Conservation (phyloP, 2,888 invertebrate species). For the Drosophila borborema region DNA sequence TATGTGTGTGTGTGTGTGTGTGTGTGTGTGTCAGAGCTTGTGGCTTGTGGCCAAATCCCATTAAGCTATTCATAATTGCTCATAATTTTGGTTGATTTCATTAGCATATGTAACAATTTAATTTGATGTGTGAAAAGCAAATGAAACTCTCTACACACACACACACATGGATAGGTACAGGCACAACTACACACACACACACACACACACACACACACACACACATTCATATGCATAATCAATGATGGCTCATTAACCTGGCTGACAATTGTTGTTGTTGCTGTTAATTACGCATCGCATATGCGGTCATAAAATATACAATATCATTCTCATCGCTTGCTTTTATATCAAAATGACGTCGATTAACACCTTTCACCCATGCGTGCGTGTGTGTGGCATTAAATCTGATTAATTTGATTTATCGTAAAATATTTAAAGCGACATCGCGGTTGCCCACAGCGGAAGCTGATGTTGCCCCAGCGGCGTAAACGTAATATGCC, state of each 20-base stretch:
- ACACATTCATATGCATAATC: constrained; percentile 71
- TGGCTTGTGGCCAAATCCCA: constrained; percentile 54
- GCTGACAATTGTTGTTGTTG: constrained; percentile 49
- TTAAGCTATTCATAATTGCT: constrained; percentile 77
- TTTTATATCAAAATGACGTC: constrained; percentile 75
- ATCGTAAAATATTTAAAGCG: constrained; percentile 73
- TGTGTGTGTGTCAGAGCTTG: constrained; percentile 5
- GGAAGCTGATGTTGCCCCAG: constrained; percentile 47
- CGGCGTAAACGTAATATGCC: constrained; percentile 57
- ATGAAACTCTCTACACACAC: constrained; percentile 30
- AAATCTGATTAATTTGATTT: constrained; percentile 75
- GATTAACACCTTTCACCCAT: constrained; percentile 67
- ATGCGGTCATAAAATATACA: constrained; percentile 74
- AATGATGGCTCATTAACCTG: constrained; percentile 79
- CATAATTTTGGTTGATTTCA: constrained; percentile 78
- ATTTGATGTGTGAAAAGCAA: constrained; percentile 70
- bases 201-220: constrained; percentile 16
- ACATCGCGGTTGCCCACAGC: constrained; percentile 40
- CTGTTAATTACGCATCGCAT: constrained; percentile 74
- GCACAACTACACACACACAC: constrained; percentile 14
- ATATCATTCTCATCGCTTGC: constrained; percentile 66
- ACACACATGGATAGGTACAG: constrained; percentile 4
- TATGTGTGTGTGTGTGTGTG: not conserved
- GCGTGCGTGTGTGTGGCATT: constrained; percentile 26
- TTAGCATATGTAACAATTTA: constrained; percentile 77